Evolutionary conservation across 2,888 invertebrate genomes (phyloP).

Genomic region (Fragum sueziense): DNA sequence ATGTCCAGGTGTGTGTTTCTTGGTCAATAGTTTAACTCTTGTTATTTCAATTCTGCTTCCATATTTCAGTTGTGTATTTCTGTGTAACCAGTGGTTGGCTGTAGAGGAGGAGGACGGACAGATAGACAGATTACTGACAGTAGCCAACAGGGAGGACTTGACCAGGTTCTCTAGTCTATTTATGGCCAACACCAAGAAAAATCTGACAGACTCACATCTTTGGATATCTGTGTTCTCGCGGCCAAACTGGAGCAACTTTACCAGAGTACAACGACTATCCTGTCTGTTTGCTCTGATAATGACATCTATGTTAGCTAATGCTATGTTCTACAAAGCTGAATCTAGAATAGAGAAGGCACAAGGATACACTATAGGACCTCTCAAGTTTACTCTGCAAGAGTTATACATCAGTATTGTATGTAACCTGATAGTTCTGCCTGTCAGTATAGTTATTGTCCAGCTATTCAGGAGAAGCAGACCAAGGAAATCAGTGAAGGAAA

Average conservation of each 20-base stretch:
- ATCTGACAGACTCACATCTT: constrained; percentile 62
- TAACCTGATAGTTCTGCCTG: constrained; percentile 61
- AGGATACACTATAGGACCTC: constrained; percentile 59
- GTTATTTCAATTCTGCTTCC: too few species aligned
- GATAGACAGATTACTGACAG: constrained; percentile 62
- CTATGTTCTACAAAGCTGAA: constrained; percentile 61
- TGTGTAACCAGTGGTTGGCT: constrained; percentile 65
- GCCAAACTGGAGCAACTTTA: constrained; percentile 65
- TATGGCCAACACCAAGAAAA: constrained; percentile 61
- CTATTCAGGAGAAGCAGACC: constrained; percentile 63
- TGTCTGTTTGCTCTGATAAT: constrained; percentile 63
- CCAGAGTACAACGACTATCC: constrained; percentile 60
- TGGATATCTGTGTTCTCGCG: constrained; percentile 67
- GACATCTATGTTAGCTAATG: constrained; percentile 67
- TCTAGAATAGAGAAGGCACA: constrained; percentile 56
- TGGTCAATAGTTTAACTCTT: too few species aligned
- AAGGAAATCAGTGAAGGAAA: constrained; percentile 57
- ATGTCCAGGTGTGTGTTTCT: too few species aligned
- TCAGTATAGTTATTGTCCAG: constrained; percentile 54
- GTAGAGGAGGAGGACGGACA: constrained; percentile 64
- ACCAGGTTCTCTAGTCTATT: constrained; percentile 64
- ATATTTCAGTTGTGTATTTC: constrained; percentile 71
- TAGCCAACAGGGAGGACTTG: constrained; percentile 61
- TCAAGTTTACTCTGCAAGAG: constrained; percentile 60
- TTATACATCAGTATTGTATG: constrained; percentile 64